A percentile compares a stretch with the other conserved stretches of the same genome.
Evolutionary conservation across 2,113 vertebrate species (phyloP).

Genomic region (Xiphophorus couchianus): DNA sequence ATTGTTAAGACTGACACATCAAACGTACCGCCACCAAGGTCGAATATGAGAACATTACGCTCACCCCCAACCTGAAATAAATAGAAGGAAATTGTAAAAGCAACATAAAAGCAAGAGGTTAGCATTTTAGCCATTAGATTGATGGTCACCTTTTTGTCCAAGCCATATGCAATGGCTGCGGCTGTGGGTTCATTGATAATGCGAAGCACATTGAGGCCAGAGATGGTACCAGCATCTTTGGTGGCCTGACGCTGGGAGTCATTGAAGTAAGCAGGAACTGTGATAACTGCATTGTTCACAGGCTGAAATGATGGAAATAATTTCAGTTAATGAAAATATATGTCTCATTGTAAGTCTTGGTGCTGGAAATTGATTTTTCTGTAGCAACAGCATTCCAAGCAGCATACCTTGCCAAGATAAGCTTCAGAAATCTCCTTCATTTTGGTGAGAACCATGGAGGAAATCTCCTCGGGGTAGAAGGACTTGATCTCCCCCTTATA

Average conservation of each 20-base stretch:
- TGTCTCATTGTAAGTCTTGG: neutral
- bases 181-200: conserved; percentile 95
- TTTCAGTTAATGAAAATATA: neutral
- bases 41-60: conserved; percentile 90
- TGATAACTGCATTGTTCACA: conserved; percentile 88
- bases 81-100: conserved; percentile 1
- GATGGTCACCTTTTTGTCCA: conserved; percentile 85
- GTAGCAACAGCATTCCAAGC: neutral
- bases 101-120: neutral
- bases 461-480: conserved; percentile 90
- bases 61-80: conserved; percentile 83
- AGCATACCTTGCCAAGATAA: conserved; percentile 86
- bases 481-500: conserved; percentile 89
- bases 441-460: conserved; percentile 92
- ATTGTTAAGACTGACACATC: conserved; percentile 92
- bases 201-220: conserved; percentile 88
- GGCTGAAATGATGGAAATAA: conserved; percentile 58
- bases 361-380: neutral
- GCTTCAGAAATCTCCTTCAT: conserved; percentile 94
- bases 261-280: conserved; percentile 92
- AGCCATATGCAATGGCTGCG: conserved; percentile 91
- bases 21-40: conserved; percentile 91
- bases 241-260: conserved; percentile 93
- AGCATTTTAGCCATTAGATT: neutral
- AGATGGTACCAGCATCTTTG: conserved; percentile 89